Evolutionary conservation across 2,113 vertebrate genomes (phyloP).

Genomic region (Anser cygnoides): DNA sequence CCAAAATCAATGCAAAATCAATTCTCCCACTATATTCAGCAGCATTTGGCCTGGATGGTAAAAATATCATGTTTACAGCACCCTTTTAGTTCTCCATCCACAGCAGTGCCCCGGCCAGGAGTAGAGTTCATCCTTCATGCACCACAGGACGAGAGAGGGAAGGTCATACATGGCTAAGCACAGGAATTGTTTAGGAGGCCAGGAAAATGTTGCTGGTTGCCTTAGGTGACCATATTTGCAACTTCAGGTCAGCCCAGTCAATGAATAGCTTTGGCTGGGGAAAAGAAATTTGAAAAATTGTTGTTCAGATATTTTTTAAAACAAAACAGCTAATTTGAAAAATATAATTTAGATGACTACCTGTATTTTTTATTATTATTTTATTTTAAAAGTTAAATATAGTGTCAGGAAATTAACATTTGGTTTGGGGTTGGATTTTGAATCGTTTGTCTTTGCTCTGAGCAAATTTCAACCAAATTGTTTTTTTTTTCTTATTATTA

Average conservation of each 20-base stretch:
- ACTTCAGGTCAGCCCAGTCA: not conserved
- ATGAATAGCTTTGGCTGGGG: not conserved
- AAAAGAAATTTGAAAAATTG: not conserved
- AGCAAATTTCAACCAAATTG: not conserved
- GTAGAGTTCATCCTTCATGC: not conserved
- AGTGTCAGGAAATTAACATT: conserved; percentile 9
- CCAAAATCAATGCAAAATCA: not conserved
- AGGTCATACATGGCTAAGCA: not conserved
- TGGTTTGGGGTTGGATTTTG: not conserved
- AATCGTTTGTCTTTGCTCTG: not conserved
- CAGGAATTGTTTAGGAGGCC: conserved; percentile 1
- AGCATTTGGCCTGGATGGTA: not conserved
- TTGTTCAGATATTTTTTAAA: not conserved
- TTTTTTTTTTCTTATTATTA: not conserved
- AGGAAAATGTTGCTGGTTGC: not conserved
- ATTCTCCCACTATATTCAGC: not conserved
- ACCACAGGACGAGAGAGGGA: not conserved
- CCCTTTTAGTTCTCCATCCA: not conserved
- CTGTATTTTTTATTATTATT: not conserved
- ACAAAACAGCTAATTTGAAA: not conserved
- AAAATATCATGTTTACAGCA: not conserved
- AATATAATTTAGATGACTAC: not conserved
- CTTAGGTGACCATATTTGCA: not conserved
- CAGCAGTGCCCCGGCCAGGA: not conserved
- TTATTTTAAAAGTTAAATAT: conserved; percentile 26